phyloP scores from a whole-genome alignment of 2,113 vertebrate species.

The Nematolebias whitei region DNA sequence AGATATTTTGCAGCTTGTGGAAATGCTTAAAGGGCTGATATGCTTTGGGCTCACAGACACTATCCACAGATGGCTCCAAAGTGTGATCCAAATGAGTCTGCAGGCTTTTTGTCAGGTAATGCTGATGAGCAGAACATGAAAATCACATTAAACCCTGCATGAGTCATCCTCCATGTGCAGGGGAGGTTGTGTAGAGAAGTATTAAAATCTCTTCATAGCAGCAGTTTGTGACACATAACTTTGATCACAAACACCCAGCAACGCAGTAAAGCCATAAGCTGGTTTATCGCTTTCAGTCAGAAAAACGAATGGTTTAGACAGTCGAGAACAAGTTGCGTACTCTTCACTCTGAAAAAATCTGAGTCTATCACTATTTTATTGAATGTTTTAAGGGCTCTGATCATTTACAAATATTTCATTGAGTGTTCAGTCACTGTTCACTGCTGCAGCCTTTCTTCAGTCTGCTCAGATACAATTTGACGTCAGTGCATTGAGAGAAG shows the following conservation, averaged over 20 bases:
- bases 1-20: conserved; percentile 11
- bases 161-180: conserved; percentile 36
- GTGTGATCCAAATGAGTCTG: conserved; percentile 47
- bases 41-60: conserved; percentile 1
- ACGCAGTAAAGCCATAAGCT: conserved; percentile 26
- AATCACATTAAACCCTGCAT: conserved; percentile 64
- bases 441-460: neutral
- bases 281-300: conserved; percentile 21
- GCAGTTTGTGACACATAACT: conserved; percentile 19
- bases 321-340: neutral
- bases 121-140: conserved; percentile 64
- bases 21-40: conserved; percentile 3
- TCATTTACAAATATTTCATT: conserved; percentile 6
- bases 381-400: neutral
- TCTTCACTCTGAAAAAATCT: conserved; percentile 15
- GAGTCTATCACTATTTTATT: conserved; percentile 5
- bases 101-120: conserved; percentile 37
- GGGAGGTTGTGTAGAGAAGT: conserved; percentile 26
- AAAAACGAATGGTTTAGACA: conserved; percentile 16
- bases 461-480: conserved; percentile 21
- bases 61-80: conserved; percentile 21
- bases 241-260: conserved; percentile 50
- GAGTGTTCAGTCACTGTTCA: conserved; percentile 5
- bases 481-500: neutral
- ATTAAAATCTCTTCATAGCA: conserved; percentile 24